Base-by-base conservation (phyloP, 2,888 invertebrate species). In the Dromius quadrimaculatus region DNA sequence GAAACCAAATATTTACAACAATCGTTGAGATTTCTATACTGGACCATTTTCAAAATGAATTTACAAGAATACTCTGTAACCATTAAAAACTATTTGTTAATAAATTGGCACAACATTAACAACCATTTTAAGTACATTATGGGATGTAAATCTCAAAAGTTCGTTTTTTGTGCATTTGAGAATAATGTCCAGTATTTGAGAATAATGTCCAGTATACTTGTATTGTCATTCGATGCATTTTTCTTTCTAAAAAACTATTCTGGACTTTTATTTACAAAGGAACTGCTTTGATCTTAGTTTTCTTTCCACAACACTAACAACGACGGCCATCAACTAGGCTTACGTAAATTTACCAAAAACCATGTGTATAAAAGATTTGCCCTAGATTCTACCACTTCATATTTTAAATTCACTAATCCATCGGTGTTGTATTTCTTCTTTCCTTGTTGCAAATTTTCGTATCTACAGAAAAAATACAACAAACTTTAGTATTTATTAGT, bases 321-420 rank as follows among this genome's bases (percentile, higher is more conserved):
- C 76, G 85, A 85, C 81, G 82, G 84, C 88, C 89, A 90, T 90
- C 90, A 90, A 88, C 90, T 90, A 74, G 87, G 87, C 74, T 87
- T 87, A 76, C 89, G 89, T 65, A 94, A 85, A 79, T 91, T 91
- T 19, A 90, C 94, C 75, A 92, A 82, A 41, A 94, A 85, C 90
- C 93, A 93, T 8, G 95, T 95, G 85, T 92, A 95, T 3, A 94
- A 84, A 75, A 90, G 89, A 74, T 88, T 88, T 72, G 89, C 87
- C 73, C 88, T 87, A 54, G 89, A 85, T 74, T 89, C 87, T 69
- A 90, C 84, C 65, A 92, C 79, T 76, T 89, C 88, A 83, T 97
- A 97, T 75, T 91, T 88, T 54, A 96, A 87, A 76, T 90, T 94
- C 78, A 91, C 94, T 61, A 97, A 85, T 4, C 97, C 97, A 79